These are phyloP conservation scores for Perca schrenkii DNA, from an alignment of 2,113 vertebrate genomes.

Conservation along the genomic window DNA sequence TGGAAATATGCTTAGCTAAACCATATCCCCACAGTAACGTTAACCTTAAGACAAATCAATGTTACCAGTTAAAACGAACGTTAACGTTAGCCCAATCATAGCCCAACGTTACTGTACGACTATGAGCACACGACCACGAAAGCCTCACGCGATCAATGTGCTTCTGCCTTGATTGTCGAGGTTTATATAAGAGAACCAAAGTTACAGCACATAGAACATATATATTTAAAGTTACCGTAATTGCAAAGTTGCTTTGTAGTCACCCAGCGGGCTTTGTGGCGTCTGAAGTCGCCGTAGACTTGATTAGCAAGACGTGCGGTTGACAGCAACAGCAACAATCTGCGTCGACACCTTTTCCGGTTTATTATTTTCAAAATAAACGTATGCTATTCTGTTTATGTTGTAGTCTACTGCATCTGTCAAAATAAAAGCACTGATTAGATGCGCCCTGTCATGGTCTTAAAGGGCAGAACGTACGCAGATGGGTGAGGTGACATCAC, in stretches of 20 bases:
- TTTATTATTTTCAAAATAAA: conserved; percentile 53
- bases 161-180: fast-evolving
- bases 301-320: background rate
- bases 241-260: background rate
- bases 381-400: fast-evolving
- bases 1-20: background rate
- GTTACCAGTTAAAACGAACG: conserved; percentile 10
- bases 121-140: fast-evolving
- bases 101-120: background rate
- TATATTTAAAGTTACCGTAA: conserved; percentile 50
- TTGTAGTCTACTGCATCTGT: background rate
- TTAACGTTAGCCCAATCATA: conserved; percentile 6
- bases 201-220: fast-evolving
- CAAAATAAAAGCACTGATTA: conserved; percentile 30
- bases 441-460: background rate
- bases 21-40: background rate
- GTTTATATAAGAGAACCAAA: no score
- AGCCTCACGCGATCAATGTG: fast-evolving
- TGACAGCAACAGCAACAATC: conserved; percentile 50
- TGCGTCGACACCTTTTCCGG: conserved; percentile 61
- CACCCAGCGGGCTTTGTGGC: background rate
- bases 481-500: no score
- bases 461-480: background rate
- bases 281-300: conserved; percentile 1
- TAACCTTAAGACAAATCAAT: background rate